phyloP scores from a whole-genome alignment of 2,113 vertebrate genomes.

The Tautogolabrus adspersus region DNA sequence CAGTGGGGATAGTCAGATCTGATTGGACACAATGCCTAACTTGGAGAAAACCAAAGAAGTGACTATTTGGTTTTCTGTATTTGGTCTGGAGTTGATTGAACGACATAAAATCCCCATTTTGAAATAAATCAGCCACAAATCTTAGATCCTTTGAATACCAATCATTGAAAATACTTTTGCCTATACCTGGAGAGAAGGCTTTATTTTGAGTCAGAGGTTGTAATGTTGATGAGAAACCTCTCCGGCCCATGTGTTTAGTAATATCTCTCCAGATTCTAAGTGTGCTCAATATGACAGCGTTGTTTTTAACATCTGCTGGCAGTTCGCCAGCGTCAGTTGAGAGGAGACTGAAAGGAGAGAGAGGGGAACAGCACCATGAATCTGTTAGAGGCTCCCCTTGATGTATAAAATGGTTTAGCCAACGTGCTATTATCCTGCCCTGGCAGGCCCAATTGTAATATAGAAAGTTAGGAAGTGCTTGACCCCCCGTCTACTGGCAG shows the following conservation, averaged over 20 bases:
- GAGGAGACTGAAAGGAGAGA: background rate
- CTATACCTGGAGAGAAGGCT: too few relatives aligned
- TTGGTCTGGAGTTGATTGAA: background rate
- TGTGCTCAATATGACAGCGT: background rate
- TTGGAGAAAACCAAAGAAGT: background rate
- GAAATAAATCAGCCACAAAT: background rate
- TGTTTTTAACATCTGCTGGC: background rate
- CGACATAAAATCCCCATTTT: background rate
- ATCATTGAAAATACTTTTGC: background rate
- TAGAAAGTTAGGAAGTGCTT: background rate
- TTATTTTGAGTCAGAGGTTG: background rate
- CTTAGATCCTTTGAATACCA: background rate
- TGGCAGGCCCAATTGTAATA: conserved; percentile 18
- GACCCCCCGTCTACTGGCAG: conserved; percentile 5
- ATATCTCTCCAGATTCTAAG: background rate
- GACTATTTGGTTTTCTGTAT: background rate
- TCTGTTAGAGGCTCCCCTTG: background rate
- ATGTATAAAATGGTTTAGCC: conserved; percentile 11
- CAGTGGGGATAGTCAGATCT: too few relatives aligned
- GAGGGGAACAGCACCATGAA: background rate
- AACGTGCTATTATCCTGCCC: background rate
- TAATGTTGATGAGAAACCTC: background rate
- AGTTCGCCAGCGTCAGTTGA: background rate
- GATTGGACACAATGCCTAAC: background rate
- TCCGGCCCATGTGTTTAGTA: background rate